Conservation (phyloP, 2,113 vertebrate genomes). For the Lipotes vexillifer region DNA sequence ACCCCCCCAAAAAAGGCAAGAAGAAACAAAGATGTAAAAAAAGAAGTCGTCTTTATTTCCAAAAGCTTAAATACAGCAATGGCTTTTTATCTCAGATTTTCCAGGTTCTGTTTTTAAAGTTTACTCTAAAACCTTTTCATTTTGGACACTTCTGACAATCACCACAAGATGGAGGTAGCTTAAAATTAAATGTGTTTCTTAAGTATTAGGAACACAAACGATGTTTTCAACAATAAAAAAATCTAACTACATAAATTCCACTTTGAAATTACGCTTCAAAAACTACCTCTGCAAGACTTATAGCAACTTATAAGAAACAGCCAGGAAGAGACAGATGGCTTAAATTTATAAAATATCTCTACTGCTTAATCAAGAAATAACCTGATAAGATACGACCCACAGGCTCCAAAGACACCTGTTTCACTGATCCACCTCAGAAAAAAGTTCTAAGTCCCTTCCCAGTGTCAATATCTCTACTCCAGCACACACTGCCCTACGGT, state of each 20-base stretch:
- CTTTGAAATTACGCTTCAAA: neutral
- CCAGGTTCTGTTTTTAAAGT: neutral
- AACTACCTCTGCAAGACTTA: neutral
- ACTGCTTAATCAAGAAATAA: neutral
- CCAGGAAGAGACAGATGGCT: neutral
- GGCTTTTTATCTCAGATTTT: neutral
- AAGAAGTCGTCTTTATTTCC: neutral
- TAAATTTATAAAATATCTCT: neutral
- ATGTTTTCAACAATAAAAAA: neutral
- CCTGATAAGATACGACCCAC: neutral
- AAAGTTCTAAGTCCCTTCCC: neutral
- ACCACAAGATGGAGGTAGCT: slow-evolving; percentile 67
- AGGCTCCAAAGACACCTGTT: neutral
- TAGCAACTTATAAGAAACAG: neutral
- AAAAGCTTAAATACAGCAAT: neutral
- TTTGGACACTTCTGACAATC: slow-evolving; percentile 22
- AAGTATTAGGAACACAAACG: neutral
- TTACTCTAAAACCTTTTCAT: neutral
- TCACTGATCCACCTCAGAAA: neutral
- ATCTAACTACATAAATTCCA: neutral
- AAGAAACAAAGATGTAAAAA: neutral
- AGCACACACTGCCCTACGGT: neutral
- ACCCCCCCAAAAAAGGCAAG: neutral
- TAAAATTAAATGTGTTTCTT: slow-evolving; percentile 6
- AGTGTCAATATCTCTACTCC: neutral